A percentile compares a stretch with the other conserved stretches of the same genome.
Evolutionary conservation across 2,113 vertebrate genomes (phyloP).

Genomic region (Cyrtonyx montezumae): DNA sequence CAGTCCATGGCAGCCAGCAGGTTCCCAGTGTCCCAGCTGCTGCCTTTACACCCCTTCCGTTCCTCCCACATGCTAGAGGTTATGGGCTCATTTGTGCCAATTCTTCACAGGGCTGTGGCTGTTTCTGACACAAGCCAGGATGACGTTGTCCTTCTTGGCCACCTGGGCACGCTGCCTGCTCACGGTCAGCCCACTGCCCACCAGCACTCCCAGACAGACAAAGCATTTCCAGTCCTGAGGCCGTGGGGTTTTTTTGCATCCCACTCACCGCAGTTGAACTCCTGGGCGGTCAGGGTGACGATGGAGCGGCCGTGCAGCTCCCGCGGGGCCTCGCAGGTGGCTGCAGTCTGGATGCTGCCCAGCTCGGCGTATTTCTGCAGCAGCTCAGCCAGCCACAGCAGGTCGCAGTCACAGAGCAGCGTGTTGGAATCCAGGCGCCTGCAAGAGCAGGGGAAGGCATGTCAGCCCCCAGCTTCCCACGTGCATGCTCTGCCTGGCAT

Average conservation of each 20-base stretch:
- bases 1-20: neutral
- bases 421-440: slow-evolving; percentile 91
- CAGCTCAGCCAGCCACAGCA: slow-evolving; percentile 91
- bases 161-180: neutral
- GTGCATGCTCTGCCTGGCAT: neutral
- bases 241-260: rapidly evolving
- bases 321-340: slow-evolving; percentile 86
- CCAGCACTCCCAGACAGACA: neutral
- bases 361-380: slow-evolving; percentile 83
- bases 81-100: neutral
- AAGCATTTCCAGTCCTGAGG: neutral
- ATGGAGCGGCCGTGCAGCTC: slow-evolving; percentile 87
- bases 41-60: neutral
- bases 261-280: slow-evolving; percentile 86
- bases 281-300: slow-evolving; percentile 80
- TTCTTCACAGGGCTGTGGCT: neutral
- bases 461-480: neutral
- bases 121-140: neutral
- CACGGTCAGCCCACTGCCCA: neutral
- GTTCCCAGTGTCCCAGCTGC: neutral
- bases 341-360: slow-evolving; percentile 87
- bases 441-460: neutral
- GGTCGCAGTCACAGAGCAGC: slow-evolving; percentile 88
- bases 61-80: neutral
- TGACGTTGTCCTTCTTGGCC: neutral